Percentiles rank a stretch among this genome's conserved stretches.
Evolutionary conservation across 2,113 vertebrate species (phyloP).

Genomic region (Petroica traversi): DNA sequence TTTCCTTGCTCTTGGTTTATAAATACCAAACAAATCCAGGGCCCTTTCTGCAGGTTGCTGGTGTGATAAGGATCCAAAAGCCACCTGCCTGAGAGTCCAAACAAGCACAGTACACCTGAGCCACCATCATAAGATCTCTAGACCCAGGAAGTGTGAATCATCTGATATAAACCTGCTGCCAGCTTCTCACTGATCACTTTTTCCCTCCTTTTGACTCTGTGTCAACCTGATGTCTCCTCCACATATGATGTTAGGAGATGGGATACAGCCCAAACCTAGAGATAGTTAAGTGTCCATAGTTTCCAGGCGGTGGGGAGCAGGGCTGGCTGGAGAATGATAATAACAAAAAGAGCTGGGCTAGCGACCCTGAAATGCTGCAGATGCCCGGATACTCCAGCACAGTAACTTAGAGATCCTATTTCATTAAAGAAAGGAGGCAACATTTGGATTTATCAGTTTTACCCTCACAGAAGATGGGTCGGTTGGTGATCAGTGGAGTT

Average conservation of each 20-base stretch:
- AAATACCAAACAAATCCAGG: fast-evolving
- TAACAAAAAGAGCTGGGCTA: not conserved
- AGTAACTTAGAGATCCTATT: not conserved
- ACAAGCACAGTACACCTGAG: not conserved
- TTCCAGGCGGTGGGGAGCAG: not conserved
- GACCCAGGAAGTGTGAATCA: not conserved
- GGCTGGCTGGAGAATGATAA: not conserved
- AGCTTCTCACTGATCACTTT: not conserved
- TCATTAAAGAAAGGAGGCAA: not conserved
- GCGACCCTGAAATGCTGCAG: not conserved
- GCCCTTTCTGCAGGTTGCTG: not conserved
- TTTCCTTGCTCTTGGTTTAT: not conserved
- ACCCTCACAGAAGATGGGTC: not conserved
- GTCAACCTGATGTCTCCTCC: not conserved
- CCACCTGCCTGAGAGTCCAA: not conserved
- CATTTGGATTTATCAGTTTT: not conserved
- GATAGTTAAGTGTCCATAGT: fast-evolving
- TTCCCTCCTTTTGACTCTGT: not conserved
- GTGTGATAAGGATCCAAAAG: not conserved
- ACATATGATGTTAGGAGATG: fast-evolving
- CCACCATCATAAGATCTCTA: not conserved
- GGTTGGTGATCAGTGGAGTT: not conserved
- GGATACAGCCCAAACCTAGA: not conserved
- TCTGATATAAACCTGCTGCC: not conserved
- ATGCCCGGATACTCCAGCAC: not conserved